Percentiles rank a stretch among this genome's conserved stretches.
phyloP scores from a whole-genome alignment of 2,113 vertebrate genomes.

The Leptosomus discolor region DNA sequence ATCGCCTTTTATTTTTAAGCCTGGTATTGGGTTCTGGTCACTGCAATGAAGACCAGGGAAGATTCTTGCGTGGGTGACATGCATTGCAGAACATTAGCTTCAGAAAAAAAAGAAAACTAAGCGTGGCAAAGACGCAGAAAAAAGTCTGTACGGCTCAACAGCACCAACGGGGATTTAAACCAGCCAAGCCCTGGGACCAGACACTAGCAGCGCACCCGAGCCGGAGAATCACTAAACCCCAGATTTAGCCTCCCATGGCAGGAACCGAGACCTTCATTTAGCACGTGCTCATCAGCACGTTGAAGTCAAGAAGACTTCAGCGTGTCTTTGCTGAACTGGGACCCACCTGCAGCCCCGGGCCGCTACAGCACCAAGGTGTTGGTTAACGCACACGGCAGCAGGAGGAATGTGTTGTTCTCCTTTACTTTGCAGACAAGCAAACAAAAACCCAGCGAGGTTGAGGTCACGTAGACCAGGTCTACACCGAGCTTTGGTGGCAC shows the following conservation, averaged over 20 bases:
- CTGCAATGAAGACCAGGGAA: background rate
- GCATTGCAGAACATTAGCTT: background rate
- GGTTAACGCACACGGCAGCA: background rate
- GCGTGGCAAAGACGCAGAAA: rapidly evolving
- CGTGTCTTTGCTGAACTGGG: background rate
- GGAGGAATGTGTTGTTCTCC: background rate
- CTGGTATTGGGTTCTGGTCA: background rate
- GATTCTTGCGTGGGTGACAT: rapidly evolving
- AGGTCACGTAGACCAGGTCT: background rate
- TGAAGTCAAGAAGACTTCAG: background rate
- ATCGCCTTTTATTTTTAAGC: background rate
- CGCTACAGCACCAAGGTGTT: background rate
- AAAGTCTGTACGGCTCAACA: background rate
- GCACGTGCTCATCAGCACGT: rapidly evolving
- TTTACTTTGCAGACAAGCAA: background rate
- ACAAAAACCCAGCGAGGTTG: rapidly evolving
- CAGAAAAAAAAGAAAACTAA: background rate
- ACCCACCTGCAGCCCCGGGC: background rate
- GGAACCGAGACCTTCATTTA: background rate
- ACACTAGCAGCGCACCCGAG: background rate
- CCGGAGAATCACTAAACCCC: background rate
- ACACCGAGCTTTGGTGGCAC: background rate
- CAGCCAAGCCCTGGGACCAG: background rate
- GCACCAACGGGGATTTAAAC: background rate
- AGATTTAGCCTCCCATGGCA: background rate